These are phyloP conservation scores for Gallinago undulata DNA, from an alignment of 2,113 vertebrate genomes.

Conservation along the genomic window DNA sequence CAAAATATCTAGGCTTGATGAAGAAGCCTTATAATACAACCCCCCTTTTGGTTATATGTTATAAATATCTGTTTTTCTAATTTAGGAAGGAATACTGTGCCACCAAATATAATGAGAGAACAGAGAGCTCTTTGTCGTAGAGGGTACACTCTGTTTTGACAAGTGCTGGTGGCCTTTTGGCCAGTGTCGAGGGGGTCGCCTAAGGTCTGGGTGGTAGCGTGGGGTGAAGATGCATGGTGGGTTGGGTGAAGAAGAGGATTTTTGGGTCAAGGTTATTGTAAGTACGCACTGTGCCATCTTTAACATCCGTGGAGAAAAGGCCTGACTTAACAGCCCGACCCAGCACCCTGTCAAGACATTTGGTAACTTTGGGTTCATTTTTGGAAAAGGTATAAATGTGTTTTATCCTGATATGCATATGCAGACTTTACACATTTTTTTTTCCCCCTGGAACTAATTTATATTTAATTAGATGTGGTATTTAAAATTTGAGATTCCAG, in stretches of 20 bases:
- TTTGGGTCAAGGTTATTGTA: background rate
- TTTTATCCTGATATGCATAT: background rate
- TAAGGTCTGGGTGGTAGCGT: background rate
- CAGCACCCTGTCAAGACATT: background rate
- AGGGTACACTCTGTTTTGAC: background rate
- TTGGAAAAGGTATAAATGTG: background rate
- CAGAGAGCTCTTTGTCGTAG: background rate
- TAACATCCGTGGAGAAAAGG: background rate
- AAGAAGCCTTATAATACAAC: background rate
- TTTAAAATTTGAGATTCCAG: background rate
- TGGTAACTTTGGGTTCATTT: background rate
- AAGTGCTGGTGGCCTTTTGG: background rate
- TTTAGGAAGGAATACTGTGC: background rate
- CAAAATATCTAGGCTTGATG: background rate
- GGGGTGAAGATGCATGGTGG: background rate
- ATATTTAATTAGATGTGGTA: background rate
- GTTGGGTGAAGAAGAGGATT: background rate
- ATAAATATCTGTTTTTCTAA: background rate
- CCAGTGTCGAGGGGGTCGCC: background rate
- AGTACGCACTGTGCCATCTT: background rate
- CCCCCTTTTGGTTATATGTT: background rate
- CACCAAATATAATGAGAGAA: background rate
- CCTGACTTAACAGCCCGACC: background rate
- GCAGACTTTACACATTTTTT: background rate
- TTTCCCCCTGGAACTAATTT: background rate